Conservation (phyloP, 2,888 invertebrate species). For the Nomada ruficornis region DNA sequence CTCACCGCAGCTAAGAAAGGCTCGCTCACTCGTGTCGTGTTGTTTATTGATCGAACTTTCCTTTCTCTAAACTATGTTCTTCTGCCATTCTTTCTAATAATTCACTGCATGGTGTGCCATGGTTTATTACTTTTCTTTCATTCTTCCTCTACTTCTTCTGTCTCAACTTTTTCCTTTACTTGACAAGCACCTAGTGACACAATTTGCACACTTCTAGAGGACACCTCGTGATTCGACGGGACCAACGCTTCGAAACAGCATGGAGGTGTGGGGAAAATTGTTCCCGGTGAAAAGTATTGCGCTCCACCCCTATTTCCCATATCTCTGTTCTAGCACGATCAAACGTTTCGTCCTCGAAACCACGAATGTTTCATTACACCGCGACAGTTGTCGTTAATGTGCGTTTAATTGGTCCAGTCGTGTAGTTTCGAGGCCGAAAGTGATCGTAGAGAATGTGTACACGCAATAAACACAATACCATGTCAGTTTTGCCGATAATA, state of each 20-base stretch:
- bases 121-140: slow-evolving; percentile 24
- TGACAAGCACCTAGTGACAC: slow-evolving; percentile 65
- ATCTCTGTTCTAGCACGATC: slow-evolving; percentile 10
- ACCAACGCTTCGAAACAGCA: slow-evolving; percentile 47
- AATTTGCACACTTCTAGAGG: slow-evolving; percentile 59
- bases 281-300: slow-evolving; percentile 18
- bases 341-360: slow-evolving; percentile 10
- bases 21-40: slow-evolving; percentile 55
- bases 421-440: background rate
- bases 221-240: slow-evolving; percentile 34
- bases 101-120: slow-evolving; percentile 70
- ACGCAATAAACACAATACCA: background rate
- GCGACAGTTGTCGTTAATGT: no score
- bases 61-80: slow-evolving; percentile 37
- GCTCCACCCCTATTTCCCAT: background rate
- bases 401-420: no score
- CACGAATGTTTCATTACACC: background rate
- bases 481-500: slow-evolving; percentile 21
- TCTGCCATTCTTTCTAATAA: slow-evolving; percentile 35
- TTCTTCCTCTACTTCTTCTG: slow-evolving; percentile 4
- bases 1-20: slow-evolving; percentile 67
- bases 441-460: slow-evolving; percentile 12
- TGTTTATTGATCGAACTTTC: slow-evolving; percentile 56
- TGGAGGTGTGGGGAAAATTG: slow-evolving; percentile 62
- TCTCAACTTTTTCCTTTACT: slow-evolving; percentile 28